These are phyloP conservation scores for Petrosia ficiformis DNA, from an alignment of 37 sponge, comb jelly and placozoan species.

Conservation along the genomic window DNA sequence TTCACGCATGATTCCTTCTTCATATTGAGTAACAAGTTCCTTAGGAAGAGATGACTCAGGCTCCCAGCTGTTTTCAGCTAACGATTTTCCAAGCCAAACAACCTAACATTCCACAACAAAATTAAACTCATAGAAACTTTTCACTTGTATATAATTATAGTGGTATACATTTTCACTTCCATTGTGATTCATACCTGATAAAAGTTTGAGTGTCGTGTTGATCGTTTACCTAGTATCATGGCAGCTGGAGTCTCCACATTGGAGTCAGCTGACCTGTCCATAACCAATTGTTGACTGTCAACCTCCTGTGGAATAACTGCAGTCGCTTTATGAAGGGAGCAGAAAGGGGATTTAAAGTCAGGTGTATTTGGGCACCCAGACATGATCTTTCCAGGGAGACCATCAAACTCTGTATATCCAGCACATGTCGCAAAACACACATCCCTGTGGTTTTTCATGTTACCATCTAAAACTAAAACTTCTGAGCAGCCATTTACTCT, in stretches of 20 bases:
- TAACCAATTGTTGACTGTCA: neutral
- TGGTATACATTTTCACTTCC: neutral
- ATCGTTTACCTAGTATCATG: no score
- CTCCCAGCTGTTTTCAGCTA: constrained; percentile 10
- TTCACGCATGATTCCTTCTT: no score
- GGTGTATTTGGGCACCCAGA: constrained; percentile 32
- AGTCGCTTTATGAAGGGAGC: constrained; percentile 14
- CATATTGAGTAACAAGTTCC: constrained; percentile 3
- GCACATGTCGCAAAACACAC: constrained; percentile 12
- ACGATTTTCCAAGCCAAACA: constrained; percentile 3
- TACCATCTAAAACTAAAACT: constrained; percentile 34
- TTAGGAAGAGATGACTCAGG: constrained; percentile 3
- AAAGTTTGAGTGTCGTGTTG: constrained; percentile 14
- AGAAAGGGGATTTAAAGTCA: constrained; percentile 12
- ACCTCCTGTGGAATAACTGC: neutral
- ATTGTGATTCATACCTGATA: no score
- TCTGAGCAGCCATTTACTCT: constrained; percentile 14
- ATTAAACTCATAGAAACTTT: neutral
- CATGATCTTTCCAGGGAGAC: constrained; percentile 31
- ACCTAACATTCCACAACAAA: no score
- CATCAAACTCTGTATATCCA: constrained; percentile 21
- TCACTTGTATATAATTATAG: neutral
- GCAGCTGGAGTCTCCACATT: no score
- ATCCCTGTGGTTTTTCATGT: constrained; percentile 22
- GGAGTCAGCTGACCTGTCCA: no score